Evolutionary conservation across 1,140 invertebrate species (phyloP).

Genomic region (Glomeris maerens): DNA sequence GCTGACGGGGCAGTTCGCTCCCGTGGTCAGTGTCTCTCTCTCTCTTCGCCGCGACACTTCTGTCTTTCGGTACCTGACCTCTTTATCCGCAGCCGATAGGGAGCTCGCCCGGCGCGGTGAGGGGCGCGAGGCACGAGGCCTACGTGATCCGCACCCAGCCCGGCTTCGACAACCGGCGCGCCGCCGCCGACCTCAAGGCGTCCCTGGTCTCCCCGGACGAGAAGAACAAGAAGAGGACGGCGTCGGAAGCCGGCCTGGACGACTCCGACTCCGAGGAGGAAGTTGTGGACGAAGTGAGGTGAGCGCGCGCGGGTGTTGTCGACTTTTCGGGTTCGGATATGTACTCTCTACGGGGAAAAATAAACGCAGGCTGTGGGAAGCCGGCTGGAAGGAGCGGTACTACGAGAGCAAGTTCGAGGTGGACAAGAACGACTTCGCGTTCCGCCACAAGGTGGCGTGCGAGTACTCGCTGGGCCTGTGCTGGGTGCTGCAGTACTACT

Average conservation of each 20-base stretch:
- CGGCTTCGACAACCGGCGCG: slow-evolving; percentile 24
- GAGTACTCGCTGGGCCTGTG: slow-evolving; percentile 92
- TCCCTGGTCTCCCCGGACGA: too few relatives aligned
- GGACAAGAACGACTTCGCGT: slow-evolving; percentile 56
- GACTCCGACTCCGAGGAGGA: slow-evolving; percentile 52
- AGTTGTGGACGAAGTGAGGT: slow-evolving; percentile 72
- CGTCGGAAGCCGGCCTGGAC: slow-evolving; percentile 18
- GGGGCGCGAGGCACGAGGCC: slow-evolving; percentile 28
- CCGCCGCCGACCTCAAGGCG: slow-evolving; percentile 4
- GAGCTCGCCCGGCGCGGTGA: slow-evolving; percentile 16
- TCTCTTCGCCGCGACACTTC: slow-evolving; percentile 12
- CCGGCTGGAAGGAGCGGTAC: slow-evolving; percentile 94
- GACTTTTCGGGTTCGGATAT: not conserved
- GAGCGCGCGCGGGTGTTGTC: slow-evolving; percentile 9
- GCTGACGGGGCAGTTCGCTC: slow-evolving; percentile 56
- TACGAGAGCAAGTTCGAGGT: slow-evolving; percentile 97
- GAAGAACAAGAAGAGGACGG: slow-evolving; percentile 35
- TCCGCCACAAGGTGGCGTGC: slow-evolving; percentile 75
- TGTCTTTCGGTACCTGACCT: too few relatives aligned
- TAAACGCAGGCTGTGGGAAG: slow-evolving; percentile 66
- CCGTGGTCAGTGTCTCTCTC: slow-evolving; percentile 31
- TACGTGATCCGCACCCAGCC: slow-evolving; percentile 27
- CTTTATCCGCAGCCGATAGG: slow-evolving; percentile 18
- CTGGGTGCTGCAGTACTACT: slow-evolving; percentile 97
- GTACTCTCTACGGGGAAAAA: not conserved